Percentiles rank a stretch among this genome's conserved stretches.
phyloP scores from a whole-genome alignment of 2,797 vertebrate species.

The Chromis chromis region DNA sequence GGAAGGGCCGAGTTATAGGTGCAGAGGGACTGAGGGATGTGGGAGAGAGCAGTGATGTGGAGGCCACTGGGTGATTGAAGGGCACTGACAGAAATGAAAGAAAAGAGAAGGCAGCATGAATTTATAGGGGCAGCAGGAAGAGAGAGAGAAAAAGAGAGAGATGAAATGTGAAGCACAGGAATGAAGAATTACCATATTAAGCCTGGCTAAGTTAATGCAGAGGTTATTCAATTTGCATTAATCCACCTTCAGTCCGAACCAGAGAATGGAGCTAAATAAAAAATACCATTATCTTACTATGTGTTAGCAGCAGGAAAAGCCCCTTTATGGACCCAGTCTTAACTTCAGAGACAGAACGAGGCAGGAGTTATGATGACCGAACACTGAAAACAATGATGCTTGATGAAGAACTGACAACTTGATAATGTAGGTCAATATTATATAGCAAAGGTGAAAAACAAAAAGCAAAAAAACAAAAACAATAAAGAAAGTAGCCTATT shows the following conservation, averaged over 20 bases:
- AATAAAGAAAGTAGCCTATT: neutral
- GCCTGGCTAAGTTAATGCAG: constrained; percentile 14
- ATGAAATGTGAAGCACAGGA: constrained; percentile 15
- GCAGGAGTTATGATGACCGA: neutral
- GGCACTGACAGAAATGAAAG: constrained; percentile 38
- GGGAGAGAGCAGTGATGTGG: constrained; percentile 23
- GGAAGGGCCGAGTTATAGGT: constrained; percentile 44
- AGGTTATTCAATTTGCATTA: constrained; percentile 22
- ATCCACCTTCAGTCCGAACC: constrained; percentile 7
- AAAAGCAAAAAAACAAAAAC: neutral
- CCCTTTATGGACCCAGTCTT: neutral
- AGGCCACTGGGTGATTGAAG: constrained; percentile 47
- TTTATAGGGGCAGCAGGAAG: neutral
- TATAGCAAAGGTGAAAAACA: neutral
- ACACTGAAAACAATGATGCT: neutral
- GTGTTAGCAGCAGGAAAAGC: neutral
- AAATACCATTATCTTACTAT: neutral
- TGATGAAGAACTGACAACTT: neutral
- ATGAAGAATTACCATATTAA: constrained; percentile 35
- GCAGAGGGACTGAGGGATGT: constrained; percentile 47
- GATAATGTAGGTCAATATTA: neutral
- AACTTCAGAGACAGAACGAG: neutral
- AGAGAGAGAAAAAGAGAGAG: constrained; percentile 7
- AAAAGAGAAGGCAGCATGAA: constrained; percentile 24
- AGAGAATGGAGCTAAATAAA: constrained; percentile 5